Base-by-base conservation (phyloP, 2,888 invertebrate genomes). In the Melinaea menophilus region DNA sequence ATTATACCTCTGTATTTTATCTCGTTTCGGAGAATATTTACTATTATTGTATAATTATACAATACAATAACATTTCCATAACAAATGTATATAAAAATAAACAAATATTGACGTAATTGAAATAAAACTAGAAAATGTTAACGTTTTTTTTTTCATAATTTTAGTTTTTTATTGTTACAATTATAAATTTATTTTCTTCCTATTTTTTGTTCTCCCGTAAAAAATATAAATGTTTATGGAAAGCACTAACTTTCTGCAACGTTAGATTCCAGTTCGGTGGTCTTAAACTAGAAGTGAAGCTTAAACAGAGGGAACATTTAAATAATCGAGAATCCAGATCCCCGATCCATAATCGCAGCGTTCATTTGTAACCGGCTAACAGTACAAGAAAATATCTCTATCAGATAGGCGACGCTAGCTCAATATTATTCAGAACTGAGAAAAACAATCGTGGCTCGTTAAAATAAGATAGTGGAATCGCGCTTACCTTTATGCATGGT, bases 361-460 rank as follows among this genome's bases (percentile, higher is more conserved):
- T 86, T 87, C 87, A 89, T 88, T 88, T 88, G 88, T 89, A 86
- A 89, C 82, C 78, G 80, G 79, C 80, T 83, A 88, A 87, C 86
- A 86, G 87, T 86, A 88, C 84, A 76, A 82, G 86, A 88, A 88
- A 88, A 84, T 87, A 88, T 89, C 89, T 76, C 84, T 82, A 89
- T 90, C 89, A 83, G 89, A 90, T 90, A 86, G 75, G 76, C 79
- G 79, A 84, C 81, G 79, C 80, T 85, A 84, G 84, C 84, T 86
- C 88, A 87, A 90, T 90, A 90, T 89, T 90, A 88, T 90, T 88
- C 88, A 88, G 85, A 89, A 88, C 85, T 87, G 81, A 84, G 88
- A 89, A 89, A 89, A 90, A 90, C 88, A 89, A 89, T 88, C 87
- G 88, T 88, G 88, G 75, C 86, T 90, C 87, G 88, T 90, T 90